Percentiles rank a stretch among this genome's conserved stretches.
These are phyloP conservation scores for Cephus pygmeus DNA, from an alignment of 2,888 invertebrate genomes.

Conservation along the genomic window DNA sequence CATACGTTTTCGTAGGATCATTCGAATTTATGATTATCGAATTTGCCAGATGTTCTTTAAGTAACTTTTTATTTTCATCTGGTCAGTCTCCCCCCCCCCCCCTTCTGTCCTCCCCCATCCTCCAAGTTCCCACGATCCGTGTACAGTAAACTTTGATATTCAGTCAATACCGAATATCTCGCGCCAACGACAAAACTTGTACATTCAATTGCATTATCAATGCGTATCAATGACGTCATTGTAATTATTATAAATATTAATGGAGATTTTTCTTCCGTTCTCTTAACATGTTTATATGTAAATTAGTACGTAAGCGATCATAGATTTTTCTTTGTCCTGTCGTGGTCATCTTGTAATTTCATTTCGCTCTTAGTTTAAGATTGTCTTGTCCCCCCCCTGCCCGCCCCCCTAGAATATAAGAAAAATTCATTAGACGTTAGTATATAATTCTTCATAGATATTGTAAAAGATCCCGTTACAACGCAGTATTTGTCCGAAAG, in stretches of 20 bases:
- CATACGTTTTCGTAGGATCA: no score
- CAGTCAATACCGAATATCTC: not conserved
- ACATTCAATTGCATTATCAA: not conserved
- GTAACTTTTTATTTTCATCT: not conserved
- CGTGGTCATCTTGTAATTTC: not conserved
- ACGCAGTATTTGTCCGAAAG: no score
- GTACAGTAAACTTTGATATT: not conserved
- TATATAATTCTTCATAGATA: no score
- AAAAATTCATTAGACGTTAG: no score
- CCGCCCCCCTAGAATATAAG: no score
- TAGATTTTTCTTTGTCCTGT: not conserved
- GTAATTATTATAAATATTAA: not conserved
- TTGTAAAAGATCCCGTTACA: no score
- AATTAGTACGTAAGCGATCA: not conserved
- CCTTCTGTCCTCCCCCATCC: no score
- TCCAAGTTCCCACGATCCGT: not conserved
- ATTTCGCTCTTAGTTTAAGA: not conserved
- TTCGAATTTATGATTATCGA: not conserved
- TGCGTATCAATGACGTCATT: not conserved
- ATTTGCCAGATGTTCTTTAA: not conserved
- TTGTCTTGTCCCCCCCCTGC: not conserved
- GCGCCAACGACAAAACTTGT: not conserved
- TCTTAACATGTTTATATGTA: not conserved
- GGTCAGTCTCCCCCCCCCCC: not conserved
- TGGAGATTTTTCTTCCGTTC: not conserved